phyloP scores from a whole-genome alignment of 1,140 invertebrate species.

The Lutraria rhynchaena region DNA sequence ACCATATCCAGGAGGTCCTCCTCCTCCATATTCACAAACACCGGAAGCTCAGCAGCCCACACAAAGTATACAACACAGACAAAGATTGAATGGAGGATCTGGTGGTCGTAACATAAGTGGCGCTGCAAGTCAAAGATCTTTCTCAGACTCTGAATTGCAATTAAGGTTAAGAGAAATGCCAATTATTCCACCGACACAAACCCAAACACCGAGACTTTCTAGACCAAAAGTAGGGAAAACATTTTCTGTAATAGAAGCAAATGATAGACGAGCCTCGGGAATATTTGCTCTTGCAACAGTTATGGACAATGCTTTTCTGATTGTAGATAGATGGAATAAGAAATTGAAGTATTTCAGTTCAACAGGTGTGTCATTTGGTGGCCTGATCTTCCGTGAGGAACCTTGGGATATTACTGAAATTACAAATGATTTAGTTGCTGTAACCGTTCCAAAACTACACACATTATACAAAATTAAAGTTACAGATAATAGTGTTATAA shows the following conservation, averaged over 20 bases:
- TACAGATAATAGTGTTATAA: slow-evolving; percentile 20
- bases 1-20: slow-evolving; percentile 44
- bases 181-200: neutral
- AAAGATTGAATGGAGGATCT: neutral
- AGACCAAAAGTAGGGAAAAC: slow-evolving; percentile 13
- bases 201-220: neutral
- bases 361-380: slow-evolving; percentile 32
- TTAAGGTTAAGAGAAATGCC: neutral
- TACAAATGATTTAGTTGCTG: slow-evolving; percentile 28
- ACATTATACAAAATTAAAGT: slow-evolving; percentile 46
- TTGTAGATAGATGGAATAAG: slow-evolving; percentile 56
- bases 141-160: neutral
- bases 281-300: slow-evolving; percentile 38
- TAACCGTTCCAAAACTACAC: slow-evolving; percentile 48
- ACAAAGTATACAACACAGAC: neutral
- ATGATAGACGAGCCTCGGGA: slow-evolving; percentile 42
- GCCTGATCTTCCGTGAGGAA: slow-evolving; percentile 48
- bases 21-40: slow-evolving; percentile 30
- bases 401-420: slow-evolving; percentile 54
- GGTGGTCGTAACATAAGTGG: neutral
- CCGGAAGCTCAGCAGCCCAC: slow-evolving; percentile 13
- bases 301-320: slow-evolving; percentile 21
- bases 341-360: slow-evolving; percentile 52
- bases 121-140: neutral
- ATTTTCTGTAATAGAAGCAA: slow-evolving; percentile 21